A percentile compares a stretch with the other conserved stretches of the same genome.
Conservation (phyloP, 2,888 invertebrate species). For the Heliconius aoede region DNA sequence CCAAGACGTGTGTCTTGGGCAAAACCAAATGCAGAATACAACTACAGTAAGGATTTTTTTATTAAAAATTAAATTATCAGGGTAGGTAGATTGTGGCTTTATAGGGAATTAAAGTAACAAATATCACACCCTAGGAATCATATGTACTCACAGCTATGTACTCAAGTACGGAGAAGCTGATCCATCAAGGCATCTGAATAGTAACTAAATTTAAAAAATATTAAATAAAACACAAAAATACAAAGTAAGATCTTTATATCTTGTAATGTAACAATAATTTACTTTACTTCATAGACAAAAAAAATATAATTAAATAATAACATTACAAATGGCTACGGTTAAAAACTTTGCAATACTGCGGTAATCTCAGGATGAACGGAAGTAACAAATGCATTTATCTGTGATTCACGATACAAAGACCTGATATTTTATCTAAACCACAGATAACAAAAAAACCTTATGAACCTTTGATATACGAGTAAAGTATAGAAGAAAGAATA, state of each 20-base stretch:
- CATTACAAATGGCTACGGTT: constrained; percentile 74
- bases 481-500: constrained; percentile 3
- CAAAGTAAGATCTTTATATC: constrained; percentile 80
- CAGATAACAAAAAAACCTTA: constrained; percentile 3
- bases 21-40: too few relatives aligned
- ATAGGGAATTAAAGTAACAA: too few relatives aligned
- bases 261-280: constrained; percentile 81
- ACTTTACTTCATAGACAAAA: constrained; percentile 74
- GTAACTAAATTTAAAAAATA: not conserved
- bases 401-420: not conserved
- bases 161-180: not conserved
- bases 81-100: too few relatives aligned
- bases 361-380: constrained; percentile 57
- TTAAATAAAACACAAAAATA: constrained; percentile 62
- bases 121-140: too few relatives aligned
- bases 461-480: constrained; percentile 4
- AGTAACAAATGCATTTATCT: constrained; percentile 48
- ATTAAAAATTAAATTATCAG: too few relatives aligned
- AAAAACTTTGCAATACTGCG: constrained; percentile 69
- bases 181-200: not conserved
- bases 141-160: too few relatives aligned
- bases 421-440: constrained; percentile 9
- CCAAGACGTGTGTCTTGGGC: too few relatives aligned
- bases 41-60: too few relatives aligned
- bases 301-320: constrained; percentile 56